phyloP scores from a whole-genome alignment of 2,797 vertebrate species.

The Staurois parvus region DNA sequence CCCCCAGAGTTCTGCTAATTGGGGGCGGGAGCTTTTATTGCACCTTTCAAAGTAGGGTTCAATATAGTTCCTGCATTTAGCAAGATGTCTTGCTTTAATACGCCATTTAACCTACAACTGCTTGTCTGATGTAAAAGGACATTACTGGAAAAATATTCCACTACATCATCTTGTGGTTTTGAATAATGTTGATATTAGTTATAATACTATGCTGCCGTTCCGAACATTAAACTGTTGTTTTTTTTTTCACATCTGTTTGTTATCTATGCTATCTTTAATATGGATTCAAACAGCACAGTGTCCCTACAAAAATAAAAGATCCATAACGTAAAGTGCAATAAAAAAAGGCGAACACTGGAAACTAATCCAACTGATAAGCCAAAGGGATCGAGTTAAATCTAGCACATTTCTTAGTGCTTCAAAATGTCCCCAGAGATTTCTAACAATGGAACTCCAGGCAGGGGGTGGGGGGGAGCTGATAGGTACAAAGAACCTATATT shows the following conservation, averaged over 20 bases:
- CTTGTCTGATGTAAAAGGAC: background rate
- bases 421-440: slow-evolving; percentile 5
- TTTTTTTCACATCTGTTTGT: too few relatives aligned
- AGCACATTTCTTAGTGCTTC: slow-evolving; percentile 2
- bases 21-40: background rate
- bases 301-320: background rate
- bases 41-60: background rate
- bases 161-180: background rate
- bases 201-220: too few relatives aligned
- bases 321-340: background rate
- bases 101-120: background rate
- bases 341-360: background rate
- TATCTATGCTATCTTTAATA: too few relatives aligned
- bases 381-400: slow-evolving; percentile 10
- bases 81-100: background rate
- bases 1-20: slow-evolving; percentile 4
- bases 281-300: background rate
- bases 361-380: background rate
- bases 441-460: slow-evolving; percentile 63
- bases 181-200: background rate
- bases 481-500: slow-evolving; percentile 70
- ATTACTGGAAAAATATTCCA: background rate
- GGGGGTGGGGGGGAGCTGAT: slow-evolving; percentile 67
- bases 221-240: too few relatives aligned
- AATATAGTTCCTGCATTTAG: background rate